Evolutionary conservation across 1,140 invertebrate genomes (phyloP).

Genomic region (Pseudomyrmex pallidus): DNA sequence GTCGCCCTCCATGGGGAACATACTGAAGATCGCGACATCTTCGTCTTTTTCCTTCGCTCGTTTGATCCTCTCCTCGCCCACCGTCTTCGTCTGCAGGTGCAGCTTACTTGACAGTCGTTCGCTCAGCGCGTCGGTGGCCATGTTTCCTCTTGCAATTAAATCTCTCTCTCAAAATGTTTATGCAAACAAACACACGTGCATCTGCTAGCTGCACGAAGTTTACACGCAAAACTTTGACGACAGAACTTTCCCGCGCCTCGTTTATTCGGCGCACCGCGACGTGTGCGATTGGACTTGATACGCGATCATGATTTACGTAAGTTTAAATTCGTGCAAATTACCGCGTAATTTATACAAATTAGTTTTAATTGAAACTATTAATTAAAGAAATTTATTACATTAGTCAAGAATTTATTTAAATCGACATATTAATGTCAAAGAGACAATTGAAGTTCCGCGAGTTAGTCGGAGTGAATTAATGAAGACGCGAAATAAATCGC

Average conservation of each 20-base stretch:
- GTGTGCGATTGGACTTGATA: background rate
- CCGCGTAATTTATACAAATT: background rate
- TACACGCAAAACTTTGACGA: slow-evolving; percentile 20
- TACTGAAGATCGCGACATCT: slow-evolving; percentile 93
- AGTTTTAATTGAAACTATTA: background rate
- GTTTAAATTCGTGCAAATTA: background rate
- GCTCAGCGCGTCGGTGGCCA: slow-evolving; percentile 91
- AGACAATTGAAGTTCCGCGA: background rate
- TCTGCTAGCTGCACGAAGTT: background rate
- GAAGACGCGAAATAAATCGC: background rate
- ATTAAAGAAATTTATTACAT: background rate
- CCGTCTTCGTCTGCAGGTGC: slow-evolving; percentile 90
- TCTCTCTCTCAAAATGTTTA: slow-evolving; percentile 15
- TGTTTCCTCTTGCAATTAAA: slow-evolving; percentile 78
- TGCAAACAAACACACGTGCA: slow-evolving; percentile 26
- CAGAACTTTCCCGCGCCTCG: slow-evolving; percentile 1
- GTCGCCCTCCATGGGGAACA: slow-evolving; percentile 90
- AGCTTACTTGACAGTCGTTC: slow-evolving; percentile 90
- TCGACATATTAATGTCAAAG: background rate
- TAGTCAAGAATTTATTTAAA: background rate
- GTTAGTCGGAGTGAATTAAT: background rate
- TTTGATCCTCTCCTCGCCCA: slow-evolving; percentile 90
- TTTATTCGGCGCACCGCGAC: background rate
- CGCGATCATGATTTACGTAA: slow-evolving; percentile 2
- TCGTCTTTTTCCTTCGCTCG: slow-evolving; percentile 92